Conservation (phyloP, 2,797 vertebrate genomes). For the Ficedula albicollis region DNA sequence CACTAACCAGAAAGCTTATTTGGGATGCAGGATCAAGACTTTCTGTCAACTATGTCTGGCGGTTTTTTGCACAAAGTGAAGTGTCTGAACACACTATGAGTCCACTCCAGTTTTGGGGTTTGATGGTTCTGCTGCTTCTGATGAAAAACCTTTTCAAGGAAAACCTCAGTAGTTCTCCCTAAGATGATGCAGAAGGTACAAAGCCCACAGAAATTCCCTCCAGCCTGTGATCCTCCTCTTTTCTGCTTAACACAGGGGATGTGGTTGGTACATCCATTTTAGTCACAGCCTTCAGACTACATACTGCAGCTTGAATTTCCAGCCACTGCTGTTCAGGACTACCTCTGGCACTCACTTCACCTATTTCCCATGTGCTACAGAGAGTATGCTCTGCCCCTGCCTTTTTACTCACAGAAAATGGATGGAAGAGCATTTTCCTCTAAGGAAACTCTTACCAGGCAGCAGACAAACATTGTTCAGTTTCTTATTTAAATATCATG, state of each 20-base stretch:
- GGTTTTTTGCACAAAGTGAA: accelerated
- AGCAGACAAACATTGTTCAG: background rate
- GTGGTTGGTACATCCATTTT: background rate
- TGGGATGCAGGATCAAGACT: background rate
- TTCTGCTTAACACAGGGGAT: background rate
- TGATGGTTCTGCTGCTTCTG: background rate
- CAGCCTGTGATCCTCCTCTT: background rate
- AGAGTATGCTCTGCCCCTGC: background rate
- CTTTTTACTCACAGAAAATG: background rate
- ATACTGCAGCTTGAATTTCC: background rate
- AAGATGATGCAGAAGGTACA: background rate
- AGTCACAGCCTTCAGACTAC: background rate
- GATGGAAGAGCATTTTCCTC: background rate
- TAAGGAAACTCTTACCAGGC: background rate
- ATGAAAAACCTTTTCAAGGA: background rate
- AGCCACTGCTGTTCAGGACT: background rate
- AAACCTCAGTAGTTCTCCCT: background rate
- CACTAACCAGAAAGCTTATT: background rate
- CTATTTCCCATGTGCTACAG: background rate
- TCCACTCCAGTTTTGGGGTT: background rate
- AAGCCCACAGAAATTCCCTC: background rate
- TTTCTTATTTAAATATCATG: background rate
- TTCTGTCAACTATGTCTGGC: background rate
- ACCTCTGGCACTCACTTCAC: background rate
- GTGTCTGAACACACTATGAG: background rate